phyloP scores from a whole-genome alignment of 2,888 invertebrate genomes.

The Stenolophus ochropezus region DNA sequence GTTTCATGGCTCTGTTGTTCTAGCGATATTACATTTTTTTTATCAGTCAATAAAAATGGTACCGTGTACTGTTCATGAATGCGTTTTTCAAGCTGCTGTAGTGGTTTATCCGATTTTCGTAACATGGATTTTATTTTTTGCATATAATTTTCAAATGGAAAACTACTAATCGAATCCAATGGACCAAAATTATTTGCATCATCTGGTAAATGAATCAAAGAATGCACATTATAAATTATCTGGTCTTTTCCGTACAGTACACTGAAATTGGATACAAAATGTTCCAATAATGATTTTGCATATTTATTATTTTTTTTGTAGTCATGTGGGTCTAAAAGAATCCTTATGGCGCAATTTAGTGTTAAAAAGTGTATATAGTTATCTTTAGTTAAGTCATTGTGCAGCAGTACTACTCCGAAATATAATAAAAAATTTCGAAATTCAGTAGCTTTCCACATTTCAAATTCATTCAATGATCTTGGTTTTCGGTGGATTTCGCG shows the following conservation, averaged over 20 bases:
- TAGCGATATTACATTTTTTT: no score
- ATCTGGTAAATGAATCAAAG: not conserved
- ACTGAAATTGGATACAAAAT: not conserved
- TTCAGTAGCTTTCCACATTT: not conserved
- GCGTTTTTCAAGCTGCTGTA: not conserved
- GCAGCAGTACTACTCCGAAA: not conserved
- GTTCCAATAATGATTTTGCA: not conserved
- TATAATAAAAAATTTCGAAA: not conserved
- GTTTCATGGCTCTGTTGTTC: no score
- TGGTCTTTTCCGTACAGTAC: not conserved
- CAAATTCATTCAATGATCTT: not conserved
- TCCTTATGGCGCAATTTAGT: not conserved
- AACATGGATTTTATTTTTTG: not conserved
- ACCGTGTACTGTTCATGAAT: no score
- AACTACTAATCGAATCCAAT: slow-evolving; percentile 9
- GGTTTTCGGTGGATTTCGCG: slow-evolving; percentile 1
- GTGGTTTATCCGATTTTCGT: slow-evolving; percentile 4
- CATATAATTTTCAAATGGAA: slow-evolving; percentile 11
- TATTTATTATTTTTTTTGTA: not conserved
- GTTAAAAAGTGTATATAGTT: not conserved
- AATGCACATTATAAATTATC: not conserved
- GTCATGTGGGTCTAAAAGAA: not conserved
- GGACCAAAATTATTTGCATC: not conserved
- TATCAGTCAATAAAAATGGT: no score
- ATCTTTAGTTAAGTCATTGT: not conserved